Evolutionary conservation across 2,888 invertebrate genomes (phyloP), one percentile per base, ranked within the genome.

Genomic region (Xestia rhomboidea): DNA sequence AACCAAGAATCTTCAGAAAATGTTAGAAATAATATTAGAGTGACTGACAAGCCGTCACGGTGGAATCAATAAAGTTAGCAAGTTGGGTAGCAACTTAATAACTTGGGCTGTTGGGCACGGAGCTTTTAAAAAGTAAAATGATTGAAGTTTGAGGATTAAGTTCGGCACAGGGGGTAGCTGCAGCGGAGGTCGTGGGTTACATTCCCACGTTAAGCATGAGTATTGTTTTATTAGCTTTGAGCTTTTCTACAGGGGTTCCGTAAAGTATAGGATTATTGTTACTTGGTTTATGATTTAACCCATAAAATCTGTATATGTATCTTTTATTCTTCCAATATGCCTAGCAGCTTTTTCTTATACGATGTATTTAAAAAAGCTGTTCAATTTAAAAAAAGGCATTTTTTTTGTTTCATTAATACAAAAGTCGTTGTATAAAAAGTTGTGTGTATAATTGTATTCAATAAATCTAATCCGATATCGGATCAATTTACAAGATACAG

Each of bases 31-130:
- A 62, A 62, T 51, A 62, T 62, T 27, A 46, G 68, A 73, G 18
- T 41, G 73, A 69, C 7, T 67, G 84, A 84, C 81, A 73, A 66
- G 80, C 73, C 60, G 41, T 80, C 73, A 62, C 38, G 69, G 24
- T 34, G 60, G 34, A 62, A 68, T 68, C 69, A 68, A 74, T 84
- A 51, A 81, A 84, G 67, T 79, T 79, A 76, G 49, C 30, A 51
- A 79, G 27, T 79, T 64, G 34, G 44, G 10, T 57, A 60, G 68
- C 51, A 38, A 78, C 44, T 54, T 78, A 54, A 51, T 54, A 81
- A 77, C 54, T 82, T 77, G n/a, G 24, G 34, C 62, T 68, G 46
- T 82, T 77, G n/a, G 24, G 34, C 62, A 51, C 46, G 24, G 54
- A 64, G 64, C 34, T 57, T 74, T 77, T 49, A 57, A 51, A 51